A percentile compares a stretch with the other conserved stretches of the same genome.
Evolutionary conservation across 2,797 vertebrate genomes (phyloP).

Genomic region (Darevskia nairensis): DNA sequence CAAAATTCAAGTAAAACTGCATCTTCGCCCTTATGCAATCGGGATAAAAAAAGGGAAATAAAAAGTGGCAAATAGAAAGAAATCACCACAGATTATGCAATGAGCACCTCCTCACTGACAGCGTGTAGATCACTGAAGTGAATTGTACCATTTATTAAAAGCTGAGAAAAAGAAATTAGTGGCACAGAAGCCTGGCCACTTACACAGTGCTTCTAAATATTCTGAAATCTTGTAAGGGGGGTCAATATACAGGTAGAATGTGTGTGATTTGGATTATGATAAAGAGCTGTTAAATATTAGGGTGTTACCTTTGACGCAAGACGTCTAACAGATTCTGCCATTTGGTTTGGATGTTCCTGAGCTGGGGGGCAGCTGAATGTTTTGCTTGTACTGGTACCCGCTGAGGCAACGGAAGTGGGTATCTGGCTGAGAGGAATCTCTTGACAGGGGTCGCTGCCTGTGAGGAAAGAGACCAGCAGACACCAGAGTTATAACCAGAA

Average conservation of each 20-base stretch:
- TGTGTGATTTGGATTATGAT: neutral
- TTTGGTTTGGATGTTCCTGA: slow-evolving; percentile 82
- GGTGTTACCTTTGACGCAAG: slow-evolving; percentile 91
- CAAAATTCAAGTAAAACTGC: neutral
- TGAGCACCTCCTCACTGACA: neutral
- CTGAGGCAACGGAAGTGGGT: slow-evolving; percentile 79
- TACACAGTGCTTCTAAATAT: accelerated
- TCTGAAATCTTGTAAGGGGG: accelerated
- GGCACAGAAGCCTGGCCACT: neutral
- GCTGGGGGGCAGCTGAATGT: slow-evolving; percentile 75
- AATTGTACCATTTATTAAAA: neutral
- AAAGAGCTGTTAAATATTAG: accelerated
- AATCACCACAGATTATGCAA: neutral
- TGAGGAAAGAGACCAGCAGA: slow-evolving; percentile 43
- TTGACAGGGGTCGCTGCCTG: slow-evolving; percentile 82
- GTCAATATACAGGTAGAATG: neutral
- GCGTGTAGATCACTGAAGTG: neutral
- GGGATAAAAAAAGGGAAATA: neutral
- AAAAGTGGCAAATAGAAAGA: neutral
- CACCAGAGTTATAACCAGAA: neutral
- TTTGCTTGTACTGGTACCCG: slow-evolving; percentile 77
- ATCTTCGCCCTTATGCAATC: neutral
- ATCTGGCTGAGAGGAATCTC: slow-evolving; percentile 91
- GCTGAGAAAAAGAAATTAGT: neutral
- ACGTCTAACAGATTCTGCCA: slow-evolving; percentile 87